A percentile compares a stretch with the other conserved stretches of the same genome.
Conservation (phyloP, 2,888 invertebrate species). For the Smittia sp. region DNA sequence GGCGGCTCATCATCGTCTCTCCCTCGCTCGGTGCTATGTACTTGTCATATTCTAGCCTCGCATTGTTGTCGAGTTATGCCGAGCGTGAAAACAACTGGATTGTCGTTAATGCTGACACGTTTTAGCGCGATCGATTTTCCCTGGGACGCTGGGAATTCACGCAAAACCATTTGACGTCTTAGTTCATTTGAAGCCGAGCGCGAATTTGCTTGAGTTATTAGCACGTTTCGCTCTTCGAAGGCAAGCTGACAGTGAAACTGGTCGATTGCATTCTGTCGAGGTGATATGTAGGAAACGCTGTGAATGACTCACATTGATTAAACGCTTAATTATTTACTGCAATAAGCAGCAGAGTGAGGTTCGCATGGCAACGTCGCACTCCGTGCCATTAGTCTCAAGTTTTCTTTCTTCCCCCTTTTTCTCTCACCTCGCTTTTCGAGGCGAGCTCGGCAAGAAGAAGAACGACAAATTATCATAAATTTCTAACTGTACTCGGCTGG, state of each 20-base stretch:
- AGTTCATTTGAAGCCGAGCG: too few relatives aligned
- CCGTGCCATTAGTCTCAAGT: neutral
- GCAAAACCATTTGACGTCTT: too few relatives aligned
- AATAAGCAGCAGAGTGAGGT: neutral
- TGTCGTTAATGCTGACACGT: neutral
- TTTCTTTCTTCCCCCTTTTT: constrained; percentile 1
- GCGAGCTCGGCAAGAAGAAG: neutral
- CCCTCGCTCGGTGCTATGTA: neutral
- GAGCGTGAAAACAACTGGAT: neutral
- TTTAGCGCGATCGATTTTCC: neutral
- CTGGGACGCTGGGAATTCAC: neutral
- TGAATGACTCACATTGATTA: neutral
- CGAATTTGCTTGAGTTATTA: too few relatives aligned
- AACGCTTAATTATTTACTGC: too few relatives aligned
- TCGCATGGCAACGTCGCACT: constrained; percentile 31
- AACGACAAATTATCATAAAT: constrained; percentile 39
- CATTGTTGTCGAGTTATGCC: neutral
- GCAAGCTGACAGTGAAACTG: neutral
- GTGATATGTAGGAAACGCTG: neutral
- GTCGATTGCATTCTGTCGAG: neutral
- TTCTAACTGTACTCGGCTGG: constrained; percentile 34
- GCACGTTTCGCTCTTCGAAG: neutral
- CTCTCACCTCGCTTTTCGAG: constrained; percentile 14
- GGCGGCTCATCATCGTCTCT: too few relatives aligned
- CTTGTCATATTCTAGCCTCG: neutral